Conservation (phyloP, 2,888 invertebrate genomes). For the Dicroscelio sp. region DNA sequence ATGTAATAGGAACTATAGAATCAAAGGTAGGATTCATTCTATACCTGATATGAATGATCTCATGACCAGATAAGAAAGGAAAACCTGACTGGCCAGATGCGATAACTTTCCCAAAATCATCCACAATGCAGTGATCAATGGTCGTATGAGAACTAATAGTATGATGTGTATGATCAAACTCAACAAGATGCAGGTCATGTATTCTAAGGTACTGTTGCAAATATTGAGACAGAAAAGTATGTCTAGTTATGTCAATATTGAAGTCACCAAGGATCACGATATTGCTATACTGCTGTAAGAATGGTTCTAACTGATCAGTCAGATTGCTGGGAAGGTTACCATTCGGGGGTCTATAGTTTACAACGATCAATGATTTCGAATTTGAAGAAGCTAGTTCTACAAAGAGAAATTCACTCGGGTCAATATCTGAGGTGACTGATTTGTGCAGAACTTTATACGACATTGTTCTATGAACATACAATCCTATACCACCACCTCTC, state of each 20-base stretch:
- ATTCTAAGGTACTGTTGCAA: neutral
- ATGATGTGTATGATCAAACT: conserved; percentile 9
- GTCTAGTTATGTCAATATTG: conserved; percentile 4
- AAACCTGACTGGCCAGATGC: conserved; percentile 12
- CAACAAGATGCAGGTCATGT: neutral
- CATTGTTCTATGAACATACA: neutral
- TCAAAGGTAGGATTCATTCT: no score
- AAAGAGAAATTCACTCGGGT: conserved; percentile 27
- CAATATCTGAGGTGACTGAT: neutral
- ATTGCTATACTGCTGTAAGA: neutral
- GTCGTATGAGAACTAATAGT: neutral
- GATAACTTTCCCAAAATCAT: neutral
- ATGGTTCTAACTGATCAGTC: neutral
- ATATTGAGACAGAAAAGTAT: neutral
- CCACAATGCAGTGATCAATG: neutral
- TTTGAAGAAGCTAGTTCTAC: neutral
- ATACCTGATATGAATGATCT: no score
- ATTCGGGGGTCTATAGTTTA: conserved; percentile 37
- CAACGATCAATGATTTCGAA: neutral
- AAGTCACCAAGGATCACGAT: no score
- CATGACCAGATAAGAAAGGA: no score
- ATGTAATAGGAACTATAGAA: no score
- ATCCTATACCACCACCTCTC: conserved; percentile 5
- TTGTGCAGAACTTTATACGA: neutral
- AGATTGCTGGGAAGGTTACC: neutral